phyloP scores from a whole-genome alignment of 2,113 vertebrate species.

The Bubo scandiacus region DNA sequence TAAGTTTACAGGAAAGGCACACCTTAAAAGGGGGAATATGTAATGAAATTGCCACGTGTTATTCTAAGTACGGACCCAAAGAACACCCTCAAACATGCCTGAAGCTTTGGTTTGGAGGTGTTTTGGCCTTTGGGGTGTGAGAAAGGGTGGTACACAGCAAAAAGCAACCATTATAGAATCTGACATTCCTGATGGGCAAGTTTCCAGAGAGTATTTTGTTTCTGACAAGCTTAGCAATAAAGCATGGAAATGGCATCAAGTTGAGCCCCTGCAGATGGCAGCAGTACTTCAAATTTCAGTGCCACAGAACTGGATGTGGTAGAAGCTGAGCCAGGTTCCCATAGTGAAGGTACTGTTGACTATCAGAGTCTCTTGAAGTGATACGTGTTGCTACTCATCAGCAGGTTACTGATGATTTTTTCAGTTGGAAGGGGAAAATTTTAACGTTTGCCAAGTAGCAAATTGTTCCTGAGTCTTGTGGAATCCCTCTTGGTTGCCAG shows the following conservation, averaged over 20 bases:
- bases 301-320: not conserved
- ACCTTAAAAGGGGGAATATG: not conserved
- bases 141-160: not conserved
- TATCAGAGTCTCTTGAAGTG: not conserved
- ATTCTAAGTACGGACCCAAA: not conserved
- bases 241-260: not conserved
- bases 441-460: not conserved
- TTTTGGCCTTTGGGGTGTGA: not conserved
- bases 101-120: not conserved
- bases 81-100: not conserved
- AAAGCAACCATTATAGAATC: not conserved
- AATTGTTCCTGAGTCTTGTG: not conserved
- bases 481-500: not conserved
- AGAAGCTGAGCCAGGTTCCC: not conserved
- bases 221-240: not conserved
- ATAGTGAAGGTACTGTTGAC: not conserved
- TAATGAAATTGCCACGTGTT: not conserved
- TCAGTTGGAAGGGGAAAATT: not conserved
- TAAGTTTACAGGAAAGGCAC: not conserved
- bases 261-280: slow-evolving; percentile 78
- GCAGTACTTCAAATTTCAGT: slow-evolving; percentile 75
- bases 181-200: not conserved
- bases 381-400: not conserved
- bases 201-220: not conserved
- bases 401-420: not conserved